These are phyloP conservation scores for Anas capensis DNA, from an alignment of 2,797 vertebrate genomes.

Conservation along the genomic window DNA sequence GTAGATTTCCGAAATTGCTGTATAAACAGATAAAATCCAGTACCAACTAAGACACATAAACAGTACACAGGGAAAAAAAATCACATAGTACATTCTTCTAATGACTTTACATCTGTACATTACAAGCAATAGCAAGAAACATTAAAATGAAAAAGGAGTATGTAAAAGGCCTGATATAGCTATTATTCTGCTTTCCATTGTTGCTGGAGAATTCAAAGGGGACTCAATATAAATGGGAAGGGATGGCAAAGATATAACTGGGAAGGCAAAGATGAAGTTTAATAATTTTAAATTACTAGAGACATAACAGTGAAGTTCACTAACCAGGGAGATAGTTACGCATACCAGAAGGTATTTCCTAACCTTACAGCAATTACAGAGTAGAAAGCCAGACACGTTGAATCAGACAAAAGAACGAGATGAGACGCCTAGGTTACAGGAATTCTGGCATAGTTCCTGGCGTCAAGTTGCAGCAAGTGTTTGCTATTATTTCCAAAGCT, in stretches of 20 bases:
- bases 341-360: constrained; percentile 6
- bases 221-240: not conserved
- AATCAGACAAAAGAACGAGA: not conserved
- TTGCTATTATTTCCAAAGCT: not conserved
- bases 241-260: not conserved
- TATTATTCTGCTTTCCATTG: not conserved
- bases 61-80: rapidly evolving
- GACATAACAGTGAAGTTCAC: not conserved
- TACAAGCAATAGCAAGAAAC: not conserved
- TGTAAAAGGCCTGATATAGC: not conserved
- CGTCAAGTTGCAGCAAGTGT: not conserved
- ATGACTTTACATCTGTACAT: not conserved
- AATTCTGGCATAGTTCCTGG: not conserved
- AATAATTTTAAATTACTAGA: not conserved
- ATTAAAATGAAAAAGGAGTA: not conserved
- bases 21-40: not conserved
- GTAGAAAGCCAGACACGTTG: not conserved
- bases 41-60: not conserved
- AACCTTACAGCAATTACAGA: constrained; percentile 6
- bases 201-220: not conserved
- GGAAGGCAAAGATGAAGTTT: not conserved
- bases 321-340: not conserved
- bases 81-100: not conserved
- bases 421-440: not conserved
- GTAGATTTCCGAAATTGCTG: not conserved